phyloP scores from a whole-genome alignment of 2,113 vertebrate genomes.

The Nothoprocta pentlandii region DNA sequence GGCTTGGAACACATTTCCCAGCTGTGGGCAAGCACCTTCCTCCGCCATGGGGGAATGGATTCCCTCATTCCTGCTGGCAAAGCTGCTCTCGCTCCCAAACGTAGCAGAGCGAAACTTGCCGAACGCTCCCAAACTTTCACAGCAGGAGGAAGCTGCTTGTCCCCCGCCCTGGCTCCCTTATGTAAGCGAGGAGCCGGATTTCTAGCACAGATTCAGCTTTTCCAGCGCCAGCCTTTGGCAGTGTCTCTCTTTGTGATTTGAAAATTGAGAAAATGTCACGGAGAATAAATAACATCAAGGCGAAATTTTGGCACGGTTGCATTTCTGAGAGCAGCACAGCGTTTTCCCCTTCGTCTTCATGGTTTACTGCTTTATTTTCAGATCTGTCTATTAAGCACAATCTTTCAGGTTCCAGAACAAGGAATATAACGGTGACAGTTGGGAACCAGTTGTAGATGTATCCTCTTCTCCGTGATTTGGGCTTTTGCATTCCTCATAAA shows the following conservation, averaged over 20 bases:
- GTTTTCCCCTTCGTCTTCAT: neutral
- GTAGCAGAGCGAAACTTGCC: neutral
- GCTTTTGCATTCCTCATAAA: neutral
- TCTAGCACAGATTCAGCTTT: neutral
- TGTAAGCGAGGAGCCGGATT: neutral
- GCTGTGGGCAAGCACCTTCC: fast-evolving
- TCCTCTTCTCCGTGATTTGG: neutral
- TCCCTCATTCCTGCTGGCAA: neutral
- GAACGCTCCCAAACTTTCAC: neutral
- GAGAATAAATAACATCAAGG: slow-evolving; percentile 32
- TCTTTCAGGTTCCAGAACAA: neutral
- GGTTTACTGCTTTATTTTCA: neutral
- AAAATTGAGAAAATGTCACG: slow-evolving; percentile 25
- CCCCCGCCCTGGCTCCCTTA: neutral
- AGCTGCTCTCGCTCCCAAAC: neutral
- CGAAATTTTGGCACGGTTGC: neutral
- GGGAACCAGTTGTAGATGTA: fast-evolving
- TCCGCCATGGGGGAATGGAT: neutral
- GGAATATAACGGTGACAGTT: neutral
- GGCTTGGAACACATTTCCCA: neutral
- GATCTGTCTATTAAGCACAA: neutral
- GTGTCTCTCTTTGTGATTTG: neutral
- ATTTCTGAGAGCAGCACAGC: neutral
- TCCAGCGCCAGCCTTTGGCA: neutral
- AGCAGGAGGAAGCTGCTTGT: neutral